phyloP scores from a whole-genome alignment of 2,113 vertebrate species.

The Melanotaenia duboulayi region DNA sequence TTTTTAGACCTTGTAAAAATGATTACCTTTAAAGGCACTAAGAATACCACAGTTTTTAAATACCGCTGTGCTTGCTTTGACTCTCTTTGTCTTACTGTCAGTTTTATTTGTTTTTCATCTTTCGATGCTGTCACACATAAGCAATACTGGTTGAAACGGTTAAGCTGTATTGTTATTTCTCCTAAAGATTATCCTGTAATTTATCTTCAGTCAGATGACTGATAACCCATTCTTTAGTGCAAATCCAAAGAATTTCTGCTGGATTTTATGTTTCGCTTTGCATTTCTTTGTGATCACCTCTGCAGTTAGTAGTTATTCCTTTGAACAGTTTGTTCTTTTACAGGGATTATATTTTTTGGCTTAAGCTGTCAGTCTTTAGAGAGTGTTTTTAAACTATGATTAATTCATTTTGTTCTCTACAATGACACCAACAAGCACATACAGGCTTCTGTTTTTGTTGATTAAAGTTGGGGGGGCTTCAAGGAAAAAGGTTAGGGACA shows the following conservation, averaged over 20 bases:
- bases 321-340: constrained; percentile 8
- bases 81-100: background rate
- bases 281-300: constrained; percentile 18
- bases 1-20: background rate
- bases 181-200: constrained; percentile 6
- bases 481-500: too few relatives aligned
- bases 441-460: too few relatives aligned
- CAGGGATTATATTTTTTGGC: background rate
- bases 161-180: constrained; percentile 10
- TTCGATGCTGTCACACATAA: constrained; percentile 11
- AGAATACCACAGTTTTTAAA: too few relatives aligned
- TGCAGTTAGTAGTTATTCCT: constrained; percentile 4
- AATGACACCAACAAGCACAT: too few relatives aligned
- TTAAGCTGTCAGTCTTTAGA: background rate
- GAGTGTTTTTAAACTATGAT: background rate
- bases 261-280: background rate
- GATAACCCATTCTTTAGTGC: background rate
- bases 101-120: background rate
- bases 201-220: constrained; percentile 1
- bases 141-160: constrained; percentile 13
- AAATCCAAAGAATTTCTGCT: constrained; percentile 6
- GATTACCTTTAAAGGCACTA: too few relatives aligned
- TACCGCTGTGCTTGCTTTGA: background rate
- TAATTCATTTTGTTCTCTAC: background rate
- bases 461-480: too few relatives aligned